Conservation (phyloP, 2,888 invertebrate species). For the Watsonalla cultraria region DNA sequence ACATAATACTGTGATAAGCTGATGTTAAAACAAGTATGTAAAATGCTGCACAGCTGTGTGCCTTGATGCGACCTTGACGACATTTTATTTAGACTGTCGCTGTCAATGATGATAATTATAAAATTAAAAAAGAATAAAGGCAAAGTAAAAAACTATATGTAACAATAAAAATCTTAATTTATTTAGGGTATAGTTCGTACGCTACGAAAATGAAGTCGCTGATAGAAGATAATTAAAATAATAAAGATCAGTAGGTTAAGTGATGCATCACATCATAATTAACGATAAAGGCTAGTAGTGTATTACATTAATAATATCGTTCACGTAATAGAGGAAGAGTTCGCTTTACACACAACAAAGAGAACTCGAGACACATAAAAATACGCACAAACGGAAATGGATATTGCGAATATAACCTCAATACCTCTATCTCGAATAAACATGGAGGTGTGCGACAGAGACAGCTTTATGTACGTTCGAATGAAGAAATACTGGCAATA, state of each 20-base stretch:
- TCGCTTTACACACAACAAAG: constrained; percentile 27
- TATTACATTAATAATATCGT: neutral
- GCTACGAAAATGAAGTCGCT: no score
- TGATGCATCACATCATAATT: no score
- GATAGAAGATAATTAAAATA: no score
- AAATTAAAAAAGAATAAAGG: no score
- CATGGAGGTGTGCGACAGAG: constrained; percentile 15
- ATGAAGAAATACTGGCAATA: constrained; percentile 24
- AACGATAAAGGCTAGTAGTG: no score
- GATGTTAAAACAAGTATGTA: neutral
- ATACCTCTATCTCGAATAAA: constrained; percentile 16
- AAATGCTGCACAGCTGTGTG: neutral
- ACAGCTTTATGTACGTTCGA: constrained; percentile 15
- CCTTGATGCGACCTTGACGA: neutral
- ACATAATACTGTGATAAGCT: neutral
- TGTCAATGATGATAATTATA: no score
- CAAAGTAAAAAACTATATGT: neutral
- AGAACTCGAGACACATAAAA: constrained; percentile 28
- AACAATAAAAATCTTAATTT: no score
- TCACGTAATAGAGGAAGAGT: constrained; percentile 22
- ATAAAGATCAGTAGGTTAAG: no score
- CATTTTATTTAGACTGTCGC: neutral
- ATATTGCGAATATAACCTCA: constrained; percentile 29
- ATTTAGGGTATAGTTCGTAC: no score
- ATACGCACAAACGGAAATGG: constrained; percentile 32